Percentiles rank a stretch among this genome's conserved stretches.
These are phyloP conservation scores for Drosophila bifasciata DNA, from an alignment of 1,140 invertebrate species.

Conservation along the genomic window DNA sequence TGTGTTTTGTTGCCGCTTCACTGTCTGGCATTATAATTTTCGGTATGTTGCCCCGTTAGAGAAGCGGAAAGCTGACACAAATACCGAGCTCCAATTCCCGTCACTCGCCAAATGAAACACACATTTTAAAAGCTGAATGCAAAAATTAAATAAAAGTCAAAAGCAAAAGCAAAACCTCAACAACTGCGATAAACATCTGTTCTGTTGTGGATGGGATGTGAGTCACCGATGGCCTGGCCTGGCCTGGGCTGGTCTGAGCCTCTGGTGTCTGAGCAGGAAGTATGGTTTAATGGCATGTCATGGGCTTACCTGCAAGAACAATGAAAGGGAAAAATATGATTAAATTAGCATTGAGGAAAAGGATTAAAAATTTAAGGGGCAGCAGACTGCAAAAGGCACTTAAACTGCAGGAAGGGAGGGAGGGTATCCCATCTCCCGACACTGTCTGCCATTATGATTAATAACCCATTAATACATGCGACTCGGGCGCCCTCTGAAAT, in stretches of 20 bases:
- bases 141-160: slow-evolving; percentile 9
- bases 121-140: slow-evolving; percentile 4
- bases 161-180: slow-evolving; percentile 5
- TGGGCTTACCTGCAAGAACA: slow-evolving; percentile 61
- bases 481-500: slow-evolving; percentile 15
- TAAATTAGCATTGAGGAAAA: slow-evolving; percentile 49
- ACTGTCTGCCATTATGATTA: slow-evolving; percentile 47
- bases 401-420: slow-evolving; percentile 11
- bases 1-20: background rate
- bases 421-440: background rate
- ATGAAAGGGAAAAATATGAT: slow-evolving; percentile 33
- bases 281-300: slow-evolving; percentile 10
- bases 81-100: slow-evolving; percentile 10
- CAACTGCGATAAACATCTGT: slow-evolving; percentile 34
- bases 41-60: background rate
- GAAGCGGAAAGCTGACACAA: slow-evolving; percentile 24
- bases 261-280: slow-evolving; percentile 22
- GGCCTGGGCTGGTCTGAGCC: no score
- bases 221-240: background rate
- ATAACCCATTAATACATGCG: slow-evolving; percentile 51
- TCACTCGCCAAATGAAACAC: slow-evolving; percentile 7
- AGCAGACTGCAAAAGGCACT: slow-evolving; percentile 9
- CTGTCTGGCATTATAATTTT: slow-evolving; percentile 7
- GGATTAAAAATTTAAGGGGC: slow-evolving; percentile 19
- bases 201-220: slow-evolving; percentile 1